A percentile compares a stretch with the other conserved stretches of the same genome.
Evolutionary conservation across 2,113 vertebrate genomes (phyloP).

Genomic region (Meleagris gallopavo): DNA sequence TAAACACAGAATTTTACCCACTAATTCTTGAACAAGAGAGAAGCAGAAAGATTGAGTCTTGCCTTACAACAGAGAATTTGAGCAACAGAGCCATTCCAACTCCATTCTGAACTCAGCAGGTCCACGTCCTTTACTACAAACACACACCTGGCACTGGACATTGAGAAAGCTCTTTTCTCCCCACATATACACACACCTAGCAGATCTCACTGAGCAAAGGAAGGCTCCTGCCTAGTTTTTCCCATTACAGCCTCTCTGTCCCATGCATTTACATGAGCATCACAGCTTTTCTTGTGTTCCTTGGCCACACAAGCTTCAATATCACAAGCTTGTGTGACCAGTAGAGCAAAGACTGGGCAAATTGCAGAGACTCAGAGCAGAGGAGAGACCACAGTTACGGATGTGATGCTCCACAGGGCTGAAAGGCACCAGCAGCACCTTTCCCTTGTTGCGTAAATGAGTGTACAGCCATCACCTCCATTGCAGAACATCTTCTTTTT

Average conservation of each 20-base stretch:
- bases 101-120: not conserved
- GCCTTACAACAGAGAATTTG: not conserved
- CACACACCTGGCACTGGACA: not conserved
- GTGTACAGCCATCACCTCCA: not conserved
- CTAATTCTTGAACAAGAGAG: not conserved
- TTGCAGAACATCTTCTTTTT: not conserved
- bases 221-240: not conserved
- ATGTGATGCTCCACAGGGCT: accelerated
- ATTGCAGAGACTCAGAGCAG: not conserved
- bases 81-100: not conserved
- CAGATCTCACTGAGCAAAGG: not conserved
- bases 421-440: not conserved
- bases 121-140: not conserved
- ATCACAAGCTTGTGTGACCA: too few relatives aligned
- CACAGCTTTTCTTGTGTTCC: not conserved
- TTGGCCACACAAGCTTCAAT: not conserved
- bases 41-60: not conserved
- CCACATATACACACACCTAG: not conserved
- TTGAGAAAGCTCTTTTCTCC: not conserved
- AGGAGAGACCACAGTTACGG: not conserved
- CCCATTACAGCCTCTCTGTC: not conserved
- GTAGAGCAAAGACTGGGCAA: not conserved
- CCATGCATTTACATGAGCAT: not conserved
- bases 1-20: not conserved
- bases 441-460: accelerated